These are phyloP conservation scores for Mellivora capensis DNA, from an alignment of 2,113 vertebrate species.

Conservation along the genomic window DNA sequence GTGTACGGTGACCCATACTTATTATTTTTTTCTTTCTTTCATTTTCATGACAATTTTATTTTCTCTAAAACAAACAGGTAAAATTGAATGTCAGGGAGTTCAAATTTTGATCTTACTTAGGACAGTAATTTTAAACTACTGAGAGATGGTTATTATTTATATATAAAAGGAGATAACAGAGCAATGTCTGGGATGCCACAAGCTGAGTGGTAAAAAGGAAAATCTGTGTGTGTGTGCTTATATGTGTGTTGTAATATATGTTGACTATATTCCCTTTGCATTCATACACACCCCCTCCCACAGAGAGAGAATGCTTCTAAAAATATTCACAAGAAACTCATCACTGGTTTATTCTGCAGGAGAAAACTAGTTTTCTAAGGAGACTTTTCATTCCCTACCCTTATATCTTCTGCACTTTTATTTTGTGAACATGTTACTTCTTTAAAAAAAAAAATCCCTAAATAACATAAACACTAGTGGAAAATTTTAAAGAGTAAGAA, in stretches of 20 bases:
- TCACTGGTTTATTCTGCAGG: neutral
- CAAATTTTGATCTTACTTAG: neutral
- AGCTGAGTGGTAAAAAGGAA: neutral
- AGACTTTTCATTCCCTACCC: neutral
- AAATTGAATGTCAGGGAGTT: neutral
- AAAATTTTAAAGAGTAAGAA: neutral
- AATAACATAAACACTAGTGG: neutral
- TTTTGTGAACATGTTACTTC: neutral
- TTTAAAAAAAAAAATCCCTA: neutral
- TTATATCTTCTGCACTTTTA: neutral
- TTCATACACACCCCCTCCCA: neutral
- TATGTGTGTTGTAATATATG: neutral
- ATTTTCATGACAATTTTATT: neutral
- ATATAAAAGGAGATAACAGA: neutral
- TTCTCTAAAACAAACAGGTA: neutral
- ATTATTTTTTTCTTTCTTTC: neutral
- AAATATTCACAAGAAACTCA: neutral
- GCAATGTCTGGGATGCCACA: neutral
- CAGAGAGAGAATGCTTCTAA: neutral
- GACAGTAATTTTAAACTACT: neutral
- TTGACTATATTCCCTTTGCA: neutral
- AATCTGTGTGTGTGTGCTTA: neutral
- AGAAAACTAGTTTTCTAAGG: neutral
- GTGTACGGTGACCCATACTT: neutral
- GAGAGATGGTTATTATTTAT: neutral